A percentile compares a stretch with the other conserved stretches of the same genome.
Evolutionary conservation across 1,140 invertebrate species (phyloP).

Genomic region (Drosophila parvula): DNA sequence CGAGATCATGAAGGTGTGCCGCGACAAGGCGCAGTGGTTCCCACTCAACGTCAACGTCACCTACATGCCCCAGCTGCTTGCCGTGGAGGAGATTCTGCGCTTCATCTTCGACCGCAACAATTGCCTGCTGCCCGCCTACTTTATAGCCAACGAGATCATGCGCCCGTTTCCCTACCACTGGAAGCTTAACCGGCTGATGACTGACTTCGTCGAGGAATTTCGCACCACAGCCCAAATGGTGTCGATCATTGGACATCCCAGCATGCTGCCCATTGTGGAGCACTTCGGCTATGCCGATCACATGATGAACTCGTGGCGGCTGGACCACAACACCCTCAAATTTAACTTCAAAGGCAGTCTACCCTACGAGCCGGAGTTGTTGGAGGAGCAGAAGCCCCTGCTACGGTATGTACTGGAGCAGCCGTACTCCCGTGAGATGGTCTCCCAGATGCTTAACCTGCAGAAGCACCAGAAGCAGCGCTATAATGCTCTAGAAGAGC

Average conservation of each 20-base stretch:
- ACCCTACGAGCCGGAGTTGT: constrained; percentile 95
- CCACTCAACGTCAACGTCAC: constrained; percentile 91
- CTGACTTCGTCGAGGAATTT: constrained; percentile 96
- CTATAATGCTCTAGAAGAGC: constrained; percentile 95
- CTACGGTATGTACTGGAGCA: constrained; percentile 96
- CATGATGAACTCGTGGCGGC: constrained; percentile 95
- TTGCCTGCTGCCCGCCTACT: constrained; percentile 95
- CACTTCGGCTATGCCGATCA: constrained; percentile 95
- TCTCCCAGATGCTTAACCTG: constrained; percentile 96
- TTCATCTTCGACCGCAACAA: constrained; percentile 97
- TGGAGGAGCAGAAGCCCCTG: constrained; percentile 94
- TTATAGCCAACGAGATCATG: constrained; percentile 98
- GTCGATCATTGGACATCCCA: constrained; percentile 94
- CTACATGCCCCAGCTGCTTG: constrained; percentile 91
- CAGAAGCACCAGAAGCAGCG: constrained; percentile 93
- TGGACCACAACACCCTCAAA: constrained; percentile 93
- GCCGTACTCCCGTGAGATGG: constrained; percentile 98
- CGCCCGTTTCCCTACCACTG: constrained; percentile 95
- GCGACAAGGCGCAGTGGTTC: constrained; percentile 93
- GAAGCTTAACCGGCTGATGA: constrained; percentile 93
- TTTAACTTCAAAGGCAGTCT: constrained; percentile 96
- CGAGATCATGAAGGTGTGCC: constrained; percentile 95
- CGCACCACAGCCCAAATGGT: constrained; percentile 97
- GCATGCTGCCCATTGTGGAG: constrained; percentile 97
- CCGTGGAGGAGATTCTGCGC: constrained; percentile 91